Percentiles rank a stretch among this genome's conserved stretches.
These are phyloP conservation scores for Procambarus clarkii DNA, from an alignment of 1,140 invertebrate species.

Conservation along the genomic window DNA sequence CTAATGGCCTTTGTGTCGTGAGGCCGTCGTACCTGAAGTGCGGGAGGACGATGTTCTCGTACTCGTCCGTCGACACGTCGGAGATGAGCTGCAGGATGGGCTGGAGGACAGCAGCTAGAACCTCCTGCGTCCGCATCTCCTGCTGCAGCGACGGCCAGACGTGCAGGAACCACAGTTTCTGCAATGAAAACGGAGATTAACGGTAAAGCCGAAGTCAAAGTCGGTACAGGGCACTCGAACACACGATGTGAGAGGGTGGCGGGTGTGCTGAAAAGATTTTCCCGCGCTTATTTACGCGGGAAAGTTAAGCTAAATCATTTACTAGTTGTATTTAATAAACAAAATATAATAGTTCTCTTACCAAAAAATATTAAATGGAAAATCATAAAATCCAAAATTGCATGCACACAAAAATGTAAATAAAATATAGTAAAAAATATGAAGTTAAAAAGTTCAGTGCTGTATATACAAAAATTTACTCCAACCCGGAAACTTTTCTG, in stretches of 20 bases:
- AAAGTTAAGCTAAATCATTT: too few species aligned
- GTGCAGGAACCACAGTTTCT: constrained; percentile 97
- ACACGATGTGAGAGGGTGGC: neutral
- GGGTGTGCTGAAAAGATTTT: neutral
- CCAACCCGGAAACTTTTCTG: too few species aligned
- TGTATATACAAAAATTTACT: too few species aligned
- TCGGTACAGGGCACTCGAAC: neutral
- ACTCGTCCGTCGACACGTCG: constrained; percentile 88
- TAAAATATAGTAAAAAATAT: neutral
- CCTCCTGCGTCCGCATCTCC: constrained; percentile 90
- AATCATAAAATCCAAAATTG: too few species aligned
- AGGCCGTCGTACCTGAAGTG: constrained; percentile 86
- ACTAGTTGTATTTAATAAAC: too few species aligned
- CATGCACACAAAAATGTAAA: neutral
- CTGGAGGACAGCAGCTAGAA: constrained; percentile 90
- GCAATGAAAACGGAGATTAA: constrained; percentile 54
- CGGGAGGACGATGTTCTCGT: constrained; percentile 87
- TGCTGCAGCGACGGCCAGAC: constrained; percentile 92
- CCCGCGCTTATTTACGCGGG: too few species aligned
- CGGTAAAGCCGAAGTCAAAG: neutral
- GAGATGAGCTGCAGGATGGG: constrained; percentile 92
- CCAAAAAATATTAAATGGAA: too few species aligned
- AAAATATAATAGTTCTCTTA: too few species aligned
- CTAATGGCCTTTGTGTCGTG: too few species aligned
- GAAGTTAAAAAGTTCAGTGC: too few species aligned